These are phyloP conservation scores for Melolontha melolontha DNA, from an alignment of 2,888 invertebrate species.

Conservation along the genomic window DNA sequence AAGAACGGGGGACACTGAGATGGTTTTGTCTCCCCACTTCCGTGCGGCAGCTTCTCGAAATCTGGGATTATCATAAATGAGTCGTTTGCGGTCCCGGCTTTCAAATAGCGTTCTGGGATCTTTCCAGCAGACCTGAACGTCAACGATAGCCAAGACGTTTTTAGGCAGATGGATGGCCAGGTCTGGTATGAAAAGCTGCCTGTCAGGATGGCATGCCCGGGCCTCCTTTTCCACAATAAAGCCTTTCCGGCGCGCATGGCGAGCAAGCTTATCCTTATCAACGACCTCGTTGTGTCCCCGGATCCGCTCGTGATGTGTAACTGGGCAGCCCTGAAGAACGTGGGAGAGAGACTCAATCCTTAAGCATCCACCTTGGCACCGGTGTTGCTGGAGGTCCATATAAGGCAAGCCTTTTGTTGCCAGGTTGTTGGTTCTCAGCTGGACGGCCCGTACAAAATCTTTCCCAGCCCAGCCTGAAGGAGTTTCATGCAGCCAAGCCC, in stretches of 20 bases:
- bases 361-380: constrained; percentile 40
- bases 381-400: constrained; percentile 20
- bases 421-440: constrained; percentile 42
- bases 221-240: constrained; percentile 50
- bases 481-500: constrained; percentile 43
- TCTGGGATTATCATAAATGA: constrained; percentile 39
- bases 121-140: constrained; percentile 46
- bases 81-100: constrained; percentile 39
- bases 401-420: constrained; percentile 42
- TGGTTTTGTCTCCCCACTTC: constrained; percentile 3
- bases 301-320: constrained; percentile 42
- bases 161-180: constrained; percentile 36
- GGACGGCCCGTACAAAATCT: constrained; percentile 45
- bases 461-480: constrained; percentile 47
- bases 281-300: constrained; percentile 46
- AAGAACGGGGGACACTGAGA: no score
- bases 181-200: constrained; percentile 50
- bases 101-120: constrained; percentile 14
- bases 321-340: constrained; percentile 44
- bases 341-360: constrained; percentile 27
- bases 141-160: constrained; percentile 39
- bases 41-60: no score
- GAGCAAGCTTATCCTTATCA: constrained; percentile 43
- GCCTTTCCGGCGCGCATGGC: constrained; percentile 13
- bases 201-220: constrained; percentile 47